Base-by-base conservation (phyloP, 2,888 invertebrate species). In the Luffia ferchaultella region DNA sequence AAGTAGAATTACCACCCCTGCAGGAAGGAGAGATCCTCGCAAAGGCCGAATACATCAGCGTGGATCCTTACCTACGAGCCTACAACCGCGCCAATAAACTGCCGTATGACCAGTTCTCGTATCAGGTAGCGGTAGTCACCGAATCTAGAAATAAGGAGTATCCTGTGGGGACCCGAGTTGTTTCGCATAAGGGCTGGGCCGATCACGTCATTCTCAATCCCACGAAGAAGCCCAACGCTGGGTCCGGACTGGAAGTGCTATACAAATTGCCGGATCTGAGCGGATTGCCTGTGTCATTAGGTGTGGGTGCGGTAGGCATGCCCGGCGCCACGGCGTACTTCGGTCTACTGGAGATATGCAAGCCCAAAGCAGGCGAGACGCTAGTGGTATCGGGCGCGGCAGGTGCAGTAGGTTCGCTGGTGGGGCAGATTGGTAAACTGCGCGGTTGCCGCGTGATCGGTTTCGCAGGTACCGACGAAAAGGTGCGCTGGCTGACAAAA, bases 391-490 rank as follows among this genome's bases (percentile, higher is more conserved):
- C 87, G 2, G 87, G 88, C 0, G 93, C 92, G 1, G 92, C 90
- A 0, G 93, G 93, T 1, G 91, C 91, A 1, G 91, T 92, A 0
- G 93, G 93, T 1, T 88, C 86, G 50, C 63, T 88, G 12, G 92
- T 90, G 0, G 92, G 92, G 1, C 92, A 93, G 70, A 89, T 93
- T 48, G 92, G 88, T 0, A 92, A 91, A 68, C 86, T 91, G 19
- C 89, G 89, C 70, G 89, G 87, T 55, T 75, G 72, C 57, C 68
- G 54, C 56, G 76, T 92, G 0, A 89, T 93, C 55, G 93, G 92
- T 0, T 88, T 90, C 59, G 87, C 90, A 12, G 92, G 92, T 2
- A 84, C 88, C 0, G 89, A 91, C 52, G 88, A 86, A 5, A 93
- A 93, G 71, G 88, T 88, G 41, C 68, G 85, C 55, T 91, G 89